phyloP scores from a whole-genome alignment of 2,888 invertebrate species.

The Rhodophaea formosa region DNA sequence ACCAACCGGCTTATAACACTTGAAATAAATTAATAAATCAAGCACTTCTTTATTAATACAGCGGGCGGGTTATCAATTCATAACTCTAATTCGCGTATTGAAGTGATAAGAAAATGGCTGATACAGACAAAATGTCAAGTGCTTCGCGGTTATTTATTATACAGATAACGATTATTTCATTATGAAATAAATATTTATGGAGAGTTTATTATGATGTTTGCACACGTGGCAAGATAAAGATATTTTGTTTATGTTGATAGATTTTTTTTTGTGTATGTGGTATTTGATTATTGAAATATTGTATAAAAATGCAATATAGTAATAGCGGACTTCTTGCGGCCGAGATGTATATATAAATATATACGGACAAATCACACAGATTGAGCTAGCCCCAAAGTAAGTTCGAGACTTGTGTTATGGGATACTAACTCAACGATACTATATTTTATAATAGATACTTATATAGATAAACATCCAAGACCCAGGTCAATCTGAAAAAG shows the following conservation, averaged over 20 bases:
- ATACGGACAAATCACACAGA: too few relatives aligned
- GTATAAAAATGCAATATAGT: too few relatives aligned
- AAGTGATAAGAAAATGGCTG: background rate
- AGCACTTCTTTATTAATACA: background rate
- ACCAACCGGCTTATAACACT: background rate
- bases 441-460: too few relatives aligned
- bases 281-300: too few relatives aligned
- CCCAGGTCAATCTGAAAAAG: too few relatives aligned
- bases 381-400: too few relatives aligned
- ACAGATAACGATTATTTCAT: background rate
- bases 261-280: background rate
- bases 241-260: background rate
- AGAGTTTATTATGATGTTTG: background rate
- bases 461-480: too few relatives aligned
- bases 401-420: too few relatives aligned
- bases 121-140: background rate
- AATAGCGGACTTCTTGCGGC: too few relatives aligned
- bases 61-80: background rate
- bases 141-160: background rate
- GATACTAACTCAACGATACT: too few relatives aligned
- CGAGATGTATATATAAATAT: too few relatives aligned
- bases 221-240: background rate
- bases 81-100: background rate
- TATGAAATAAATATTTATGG: constrained; percentile 2
- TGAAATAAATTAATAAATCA: background rate